Percentiles rank a stretch among this genome's conserved stretches.
Conservation (phyloP, 2,888 invertebrate genomes). For the Lamproptera curius region DNA sequence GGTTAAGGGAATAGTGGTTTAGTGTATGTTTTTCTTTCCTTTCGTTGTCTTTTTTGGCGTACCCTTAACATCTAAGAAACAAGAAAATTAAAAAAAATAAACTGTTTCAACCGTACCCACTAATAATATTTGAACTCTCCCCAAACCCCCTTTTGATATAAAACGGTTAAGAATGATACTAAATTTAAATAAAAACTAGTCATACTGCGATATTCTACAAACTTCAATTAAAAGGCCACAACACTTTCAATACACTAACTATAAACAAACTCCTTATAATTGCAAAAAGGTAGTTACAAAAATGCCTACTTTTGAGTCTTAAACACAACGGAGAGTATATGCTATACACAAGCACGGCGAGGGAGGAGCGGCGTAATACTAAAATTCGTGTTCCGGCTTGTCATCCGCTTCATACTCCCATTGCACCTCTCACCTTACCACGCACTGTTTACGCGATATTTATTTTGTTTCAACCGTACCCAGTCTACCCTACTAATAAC, state of each 20-base stretch:
- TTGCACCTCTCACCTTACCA: constrained; percentile 16
- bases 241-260: constrained; percentile 3
- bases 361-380: constrained; percentile 16
- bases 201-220: constrained; percentile 1
- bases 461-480: constrained; percentile 4
- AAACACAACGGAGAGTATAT: constrained; percentile 17
- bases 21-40: constrained; percentile 22
- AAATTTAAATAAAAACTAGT: constrained; percentile 6
- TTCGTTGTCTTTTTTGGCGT: constrained; percentile 17
- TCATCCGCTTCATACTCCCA: constrained; percentile 21
- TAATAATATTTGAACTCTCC: constrained; percentile 20
- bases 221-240: constrained; percentile 4
- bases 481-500: background rate
- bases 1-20: constrained; percentile 21
- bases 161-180: constrained; percentile 2
- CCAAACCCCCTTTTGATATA: constrained; percentile 10
- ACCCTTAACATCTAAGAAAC: constrained; percentile 19
- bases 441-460: constrained; percentile 6
- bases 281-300: constrained; percentile 7
- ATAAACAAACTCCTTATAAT: constrained; percentile 2
- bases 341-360: constrained; percentile 16
- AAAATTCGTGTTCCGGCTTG: constrained; percentile 19
- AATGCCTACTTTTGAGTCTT: constrained; percentile 13
- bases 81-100: constrained; percentile 5
- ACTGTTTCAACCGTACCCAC: constrained; percentile 21